Base-by-base conservation (phyloP, 2,113 vertebrate genomes). In the Platycercus adscitus region DNA sequence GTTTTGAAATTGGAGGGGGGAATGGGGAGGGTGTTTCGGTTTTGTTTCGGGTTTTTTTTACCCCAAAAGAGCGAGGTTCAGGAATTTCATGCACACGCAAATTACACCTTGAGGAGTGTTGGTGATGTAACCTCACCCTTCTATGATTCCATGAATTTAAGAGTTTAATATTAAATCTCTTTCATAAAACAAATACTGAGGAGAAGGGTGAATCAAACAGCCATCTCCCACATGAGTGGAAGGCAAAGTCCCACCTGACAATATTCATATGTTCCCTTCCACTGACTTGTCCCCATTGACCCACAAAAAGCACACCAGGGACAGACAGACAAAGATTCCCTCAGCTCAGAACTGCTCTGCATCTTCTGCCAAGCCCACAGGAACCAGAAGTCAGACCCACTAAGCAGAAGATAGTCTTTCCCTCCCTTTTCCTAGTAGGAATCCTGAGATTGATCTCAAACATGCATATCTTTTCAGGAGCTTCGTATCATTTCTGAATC, bases 401-500 rank as follows among this genome's bases (percentile, higher is more conserved):
- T 35, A 37, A 66, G 6, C 25, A 66, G 61, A 76, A 29, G 4
- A 31, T 7, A 28, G 4, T 46, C 46, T 21, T 69, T 10, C 8
- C 5, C 21, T 11, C 1, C 21, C 7, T 83, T 4, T 23, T 88
- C 18, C 20, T 60, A 17, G 9, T 7, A 63, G 37, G 46, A 52
- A 18, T 81, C 16, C 66, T 86, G 23, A 50, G 43, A 39, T 11
- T 41, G 4, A 29, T 60, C 33, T 90, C 55, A 76, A 81, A 77
- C 7, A 56, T 0, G 0, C 6, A 9, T 56, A 33, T 14, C 2
- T 86, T 78, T 72, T 85, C 41, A 94, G 35, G 8, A 85, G 3
- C 3, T 64, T 79, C 1, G 0, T 56, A n/a, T 6, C 10, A 69
- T 64, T 86, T 81, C 50, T 52, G 35, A 86, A 76, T 81, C 5